Base-by-base conservation (phyloP, 2,888 invertebrate species). In the Hirtodrosophila histrioides region DNA sequence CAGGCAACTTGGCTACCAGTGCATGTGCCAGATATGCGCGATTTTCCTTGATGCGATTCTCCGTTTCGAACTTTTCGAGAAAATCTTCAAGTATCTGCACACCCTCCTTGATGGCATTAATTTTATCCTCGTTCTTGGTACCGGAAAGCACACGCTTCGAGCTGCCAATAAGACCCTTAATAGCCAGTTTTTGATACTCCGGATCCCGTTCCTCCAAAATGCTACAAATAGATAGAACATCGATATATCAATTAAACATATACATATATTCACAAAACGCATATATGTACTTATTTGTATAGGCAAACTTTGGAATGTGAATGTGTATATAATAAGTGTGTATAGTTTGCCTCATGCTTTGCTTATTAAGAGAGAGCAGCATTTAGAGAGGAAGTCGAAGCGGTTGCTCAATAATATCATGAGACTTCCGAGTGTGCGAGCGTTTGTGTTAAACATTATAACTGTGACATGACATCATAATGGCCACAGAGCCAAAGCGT, bases 101-200 rank as follows among this genome's bases (percentile, higher is more conserved):
- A 0, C 95, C 95, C 71, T 95, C 95, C 72, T 95, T 95, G 66
- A 96, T 95, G 80, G 95, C 95, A 60, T 94, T 93, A 5, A 96
- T 92, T 86, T 96, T 96, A 11, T 94, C 94, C 83, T 95, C 95
- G 83, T 95, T 95, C 75, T 95, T 94, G 0, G 96, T 96, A 53
- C 95, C 95, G 1, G 95, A 94, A 3, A 95, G 92, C 0, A 95
- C 95, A 29, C 95, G 92, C 87, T 95, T 95, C 0, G 95, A 95
- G 55, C 95, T 93, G 5, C 95, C 95, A 23, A 95, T 93, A 3
- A 95, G 92, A 0, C 95, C 95, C 80, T 94, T 94, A 10, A 95
- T 92, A 0, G 95, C 95, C 55, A 96, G 91, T 86, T 93, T 94
- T 91, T 96, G 96, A 90, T 96, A 96, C 61, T 95, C 95, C 0